Conservation (phyloP, 2,113 vertebrate genomes). For the Eolophus roseicapilla region DNA sequence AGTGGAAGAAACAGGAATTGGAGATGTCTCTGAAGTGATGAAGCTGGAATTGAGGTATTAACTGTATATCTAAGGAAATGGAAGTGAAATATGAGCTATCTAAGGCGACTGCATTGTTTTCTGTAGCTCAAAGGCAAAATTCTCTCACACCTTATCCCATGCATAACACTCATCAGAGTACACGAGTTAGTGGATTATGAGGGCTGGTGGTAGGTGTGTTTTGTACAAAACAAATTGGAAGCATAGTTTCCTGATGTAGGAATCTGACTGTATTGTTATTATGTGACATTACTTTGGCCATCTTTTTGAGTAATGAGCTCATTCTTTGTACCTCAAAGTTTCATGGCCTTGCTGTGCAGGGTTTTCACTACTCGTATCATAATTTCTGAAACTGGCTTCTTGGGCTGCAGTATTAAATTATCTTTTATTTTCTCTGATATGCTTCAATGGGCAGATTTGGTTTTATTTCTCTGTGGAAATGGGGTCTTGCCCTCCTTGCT, state of each 20-base stretch:
- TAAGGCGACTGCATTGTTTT: not conserved
- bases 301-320: not conserved
- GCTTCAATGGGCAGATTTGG: not conserved
- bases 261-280: not conserved
- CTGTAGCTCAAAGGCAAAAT: not conserved
- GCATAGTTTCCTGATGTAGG: not conserved
- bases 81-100: not conserved
- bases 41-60: slow-evolving; percentile 82
- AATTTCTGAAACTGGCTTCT: not conserved
- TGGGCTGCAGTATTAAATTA: not conserved
- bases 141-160: not conserved
- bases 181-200: not conserved
- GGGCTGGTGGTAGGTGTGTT: not conserved
- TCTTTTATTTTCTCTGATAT: not conserved
- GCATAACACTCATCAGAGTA: not conserved
- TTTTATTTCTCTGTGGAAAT: not conserved
- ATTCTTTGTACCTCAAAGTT: not conserved
- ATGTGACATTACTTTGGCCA: not conserved
- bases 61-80: not conserved
- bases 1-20: slow-evolving; percentile 79
- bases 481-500: not conserved
- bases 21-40: slow-evolving; percentile 71
- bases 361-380: not conserved
- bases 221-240: not conserved
- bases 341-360: not conserved